Evolutionary conservation across 2,113 vertebrate species (phyloP).

Genomic region (Danionella cerebrum): DNA sequence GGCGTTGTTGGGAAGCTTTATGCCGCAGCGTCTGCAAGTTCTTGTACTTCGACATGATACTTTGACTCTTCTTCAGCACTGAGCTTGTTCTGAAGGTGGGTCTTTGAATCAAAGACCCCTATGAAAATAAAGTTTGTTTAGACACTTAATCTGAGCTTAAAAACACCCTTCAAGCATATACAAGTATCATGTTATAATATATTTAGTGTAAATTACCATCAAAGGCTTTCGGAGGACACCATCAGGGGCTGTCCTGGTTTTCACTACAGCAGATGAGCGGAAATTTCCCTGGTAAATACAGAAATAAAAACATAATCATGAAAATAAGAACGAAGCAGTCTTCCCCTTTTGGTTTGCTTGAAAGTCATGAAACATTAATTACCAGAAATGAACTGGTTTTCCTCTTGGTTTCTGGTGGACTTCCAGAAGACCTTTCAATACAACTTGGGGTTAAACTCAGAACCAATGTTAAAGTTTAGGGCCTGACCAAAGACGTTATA

Average conservation of each 20-base stretch:
- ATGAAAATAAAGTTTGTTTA: neutral
- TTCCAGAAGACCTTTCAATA: constrained; percentile 41
- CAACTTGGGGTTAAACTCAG: neutral
- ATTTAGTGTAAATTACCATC: too few species aligned
- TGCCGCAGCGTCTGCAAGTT: constrained; percentile 64
- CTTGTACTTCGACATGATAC: constrained; percentile 67
- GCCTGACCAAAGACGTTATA: too few species aligned
- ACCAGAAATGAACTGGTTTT: constrained; percentile 42
- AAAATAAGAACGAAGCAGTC: neutral
- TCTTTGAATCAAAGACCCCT: constrained; percentile 56
- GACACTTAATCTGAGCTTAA: neutral
- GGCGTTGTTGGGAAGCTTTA: constrained; percentile 47
- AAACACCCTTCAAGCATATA: neutral
- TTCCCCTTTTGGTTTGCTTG: too few species aligned
- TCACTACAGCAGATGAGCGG: constrained; percentile 22
- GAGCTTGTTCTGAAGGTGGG: constrained; percentile 59
- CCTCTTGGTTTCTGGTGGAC: constrained; percentile 43
- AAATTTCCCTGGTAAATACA: constrained; percentile 43
- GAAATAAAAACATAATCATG: neutral
- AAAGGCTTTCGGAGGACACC: constrained; percentile 55
- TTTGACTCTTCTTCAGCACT: constrained; percentile 61
- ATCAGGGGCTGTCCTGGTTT: constrained; percentile 38
- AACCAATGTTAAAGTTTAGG: neutral
- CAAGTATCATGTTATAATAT: too few species aligned
- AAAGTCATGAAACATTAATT: neutral